A percentile compares a stretch with the other conserved stretches of the same genome.
These are phyloP conservation scores for Smutsia gigantea DNA, from an alignment of 2,797 vertebrate species.

Conservation along the genomic window DNA sequence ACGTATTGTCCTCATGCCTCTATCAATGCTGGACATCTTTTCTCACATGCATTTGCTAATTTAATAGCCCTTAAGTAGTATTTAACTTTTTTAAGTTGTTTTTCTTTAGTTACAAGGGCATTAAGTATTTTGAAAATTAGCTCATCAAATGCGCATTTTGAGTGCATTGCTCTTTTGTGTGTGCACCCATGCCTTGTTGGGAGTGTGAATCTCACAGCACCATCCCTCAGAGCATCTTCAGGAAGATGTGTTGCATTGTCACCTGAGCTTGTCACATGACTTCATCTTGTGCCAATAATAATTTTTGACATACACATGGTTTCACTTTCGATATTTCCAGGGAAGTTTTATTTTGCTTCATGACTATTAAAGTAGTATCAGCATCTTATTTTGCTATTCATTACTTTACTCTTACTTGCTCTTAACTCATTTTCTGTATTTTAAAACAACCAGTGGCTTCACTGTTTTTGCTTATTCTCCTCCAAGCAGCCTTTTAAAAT, in stretches of 20 bases:
- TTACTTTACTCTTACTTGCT: background rate
- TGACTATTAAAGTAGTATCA: background rate
- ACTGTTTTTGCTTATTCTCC: background rate
- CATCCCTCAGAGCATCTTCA: background rate
- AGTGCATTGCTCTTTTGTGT: background rate
- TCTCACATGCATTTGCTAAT: background rate
- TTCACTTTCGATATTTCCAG: background rate
- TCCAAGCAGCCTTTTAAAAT: background rate
- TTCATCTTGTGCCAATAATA: background rate
- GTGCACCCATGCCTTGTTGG: background rate
- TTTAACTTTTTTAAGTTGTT: background rate
- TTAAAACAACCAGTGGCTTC: background rate
- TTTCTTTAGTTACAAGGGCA: background rate
- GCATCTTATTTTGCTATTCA: background rate
- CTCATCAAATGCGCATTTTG: background rate
- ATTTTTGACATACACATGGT: background rate
- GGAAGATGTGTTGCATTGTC: accelerated
- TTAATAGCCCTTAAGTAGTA: background rate
- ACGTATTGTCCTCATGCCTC: too few relatives aligned
- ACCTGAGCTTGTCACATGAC: background rate
- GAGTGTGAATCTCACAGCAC: background rate
- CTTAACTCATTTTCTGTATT: background rate
- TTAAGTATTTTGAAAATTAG: background rate
- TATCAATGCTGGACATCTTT: background rate
- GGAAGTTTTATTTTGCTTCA: background rate